These are phyloP conservation scores for Gari tellinella DNA, from an alignment of 2,888 invertebrate species.

Conservation along the genomic window DNA sequence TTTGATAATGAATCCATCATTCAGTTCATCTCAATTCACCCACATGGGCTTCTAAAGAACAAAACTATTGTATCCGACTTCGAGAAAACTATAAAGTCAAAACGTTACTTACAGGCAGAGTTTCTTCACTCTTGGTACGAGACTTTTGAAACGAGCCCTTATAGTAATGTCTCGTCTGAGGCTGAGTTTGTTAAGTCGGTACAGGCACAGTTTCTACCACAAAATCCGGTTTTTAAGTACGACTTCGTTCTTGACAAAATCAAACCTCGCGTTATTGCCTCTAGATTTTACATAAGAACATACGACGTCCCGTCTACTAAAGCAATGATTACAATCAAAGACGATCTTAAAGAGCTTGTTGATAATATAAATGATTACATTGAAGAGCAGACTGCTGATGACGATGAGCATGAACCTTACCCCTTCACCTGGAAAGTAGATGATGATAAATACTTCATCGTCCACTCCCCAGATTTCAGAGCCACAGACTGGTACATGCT, in stretches of 20 bases:
- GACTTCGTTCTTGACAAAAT: constrained; percentile 30
- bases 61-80: constrained; percentile 26
- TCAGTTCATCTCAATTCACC: constrained; percentile 27
- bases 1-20: constrained; percentile 27
- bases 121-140: constrained; percentile 26
- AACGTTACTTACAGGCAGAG: constrained; percentile 14
- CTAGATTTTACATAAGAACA: constrained; percentile 40
- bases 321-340: constrained; percentile 29
- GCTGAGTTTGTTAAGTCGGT: constrained; percentile 9
- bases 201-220: constrained; percentile 9
- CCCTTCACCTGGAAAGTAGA: constrained; percentile 28
- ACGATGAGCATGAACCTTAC: constrained; percentile 9
- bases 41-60: constrained; percentile 23
- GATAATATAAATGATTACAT: constrained; percentile 28
- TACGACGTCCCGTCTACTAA: constrained; percentile 21
- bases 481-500: constrained; percentile 37
- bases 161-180: constrained; percentile 26
- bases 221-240: constrained; percentile 19
- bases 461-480: constrained; percentile 38
- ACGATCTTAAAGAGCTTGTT: constrained; percentile 20
- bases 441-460: constrained; percentile 27
- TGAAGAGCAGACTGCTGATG: constrained; percentile 27
- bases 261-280: constrained; percentile 12
- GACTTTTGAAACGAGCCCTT: constrained; percentile 11
- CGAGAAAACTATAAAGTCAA: constrained; percentile 25